Conservation (phyloP, 2,113 vertebrate species). For the Zapus hudsonius region DNA sequence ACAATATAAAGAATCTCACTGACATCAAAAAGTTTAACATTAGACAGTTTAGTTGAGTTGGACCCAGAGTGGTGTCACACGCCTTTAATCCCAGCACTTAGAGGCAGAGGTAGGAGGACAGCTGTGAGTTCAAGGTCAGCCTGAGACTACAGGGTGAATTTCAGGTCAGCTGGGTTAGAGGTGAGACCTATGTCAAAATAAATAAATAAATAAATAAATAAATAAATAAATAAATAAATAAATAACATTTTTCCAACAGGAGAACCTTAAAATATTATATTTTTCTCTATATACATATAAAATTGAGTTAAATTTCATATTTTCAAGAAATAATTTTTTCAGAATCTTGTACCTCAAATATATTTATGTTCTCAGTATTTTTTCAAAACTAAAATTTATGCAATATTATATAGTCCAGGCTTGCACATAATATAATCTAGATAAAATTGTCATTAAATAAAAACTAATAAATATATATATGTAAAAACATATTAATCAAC, state of each 20-base stretch:
- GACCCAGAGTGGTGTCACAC: too few relatives aligned
- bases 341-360: not conserved
- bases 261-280: not conserved
- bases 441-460: not conserved
- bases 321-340: not conserved
- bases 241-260: too few relatives aligned
- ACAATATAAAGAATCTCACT: not conserved
- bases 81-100: too few relatives aligned
- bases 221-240: too few relatives aligned
- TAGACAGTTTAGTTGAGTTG: not conserved
- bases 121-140: too few relatives aligned
- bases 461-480: not conserved
- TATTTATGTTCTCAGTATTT: not conserved
- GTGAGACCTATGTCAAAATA: too few relatives aligned
- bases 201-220: too few relatives aligned
- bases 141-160: too few relatives aligned
- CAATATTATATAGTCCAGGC: not conserved
- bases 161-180: too few relatives aligned
- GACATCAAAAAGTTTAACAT: not conserved
- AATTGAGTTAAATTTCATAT: not conserved
- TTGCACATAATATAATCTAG: not conserved
- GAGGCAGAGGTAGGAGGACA: too few relatives aligned
- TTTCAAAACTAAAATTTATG: not conserved
- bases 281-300: not conserved
- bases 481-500: not conserved